Conservation (phyloP, 2,797 vertebrate genomes). For the Xenopus petersii region DNA sequence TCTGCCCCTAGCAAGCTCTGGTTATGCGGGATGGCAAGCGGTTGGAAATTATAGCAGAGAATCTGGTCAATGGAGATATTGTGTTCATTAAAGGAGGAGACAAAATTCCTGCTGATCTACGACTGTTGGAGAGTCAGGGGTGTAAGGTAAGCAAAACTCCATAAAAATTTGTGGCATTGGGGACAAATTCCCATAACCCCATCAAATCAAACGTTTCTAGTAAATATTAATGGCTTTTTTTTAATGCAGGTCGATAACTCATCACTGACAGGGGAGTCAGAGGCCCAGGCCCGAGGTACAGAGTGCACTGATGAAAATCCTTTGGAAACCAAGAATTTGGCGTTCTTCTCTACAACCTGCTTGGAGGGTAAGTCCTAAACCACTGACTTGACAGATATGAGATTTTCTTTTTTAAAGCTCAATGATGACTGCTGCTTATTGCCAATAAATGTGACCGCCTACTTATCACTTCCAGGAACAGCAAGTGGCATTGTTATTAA, state of each 20-base stretch:
- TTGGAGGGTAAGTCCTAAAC: slow-evolving; percentile 65
- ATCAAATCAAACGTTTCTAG: no score
- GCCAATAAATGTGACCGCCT: no score
- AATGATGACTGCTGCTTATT: no score
- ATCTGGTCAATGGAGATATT: slow-evolving; percentile 70
- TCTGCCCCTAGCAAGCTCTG: slow-evolving; percentile 66
- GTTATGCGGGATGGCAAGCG: slow-evolving; percentile 69
- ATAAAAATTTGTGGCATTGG: no score
- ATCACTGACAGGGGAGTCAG: slow-evolving; percentile 74
- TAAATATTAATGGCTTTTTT: no score
- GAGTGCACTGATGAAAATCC: slow-evolving; percentile 72
- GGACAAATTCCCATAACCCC: no score
- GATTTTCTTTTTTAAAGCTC: no score
- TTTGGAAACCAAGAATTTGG: slow-evolving; percentile 72
- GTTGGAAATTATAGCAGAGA: slow-evolving; percentile 63
- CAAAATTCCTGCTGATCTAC: slow-evolving; percentile 71
- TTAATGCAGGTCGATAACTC: slow-evolving; percentile 72
- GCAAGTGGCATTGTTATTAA: slow-evolving; percentile 72
- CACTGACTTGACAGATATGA: neutral
- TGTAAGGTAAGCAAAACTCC: slow-evolving; percentile 64
- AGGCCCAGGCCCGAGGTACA: slow-evolving; percentile 67
- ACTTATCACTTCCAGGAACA: slow-evolving; percentile 57
- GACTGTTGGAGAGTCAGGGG: slow-evolving; percentile 62
- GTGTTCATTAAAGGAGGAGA: slow-evolving; percentile 76
- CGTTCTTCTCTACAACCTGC: slow-evolving; percentile 74